Evolutionary conservation across 2,797 vertebrate species (phyloP).

Genomic region (Simalia tracyae): DNA sequence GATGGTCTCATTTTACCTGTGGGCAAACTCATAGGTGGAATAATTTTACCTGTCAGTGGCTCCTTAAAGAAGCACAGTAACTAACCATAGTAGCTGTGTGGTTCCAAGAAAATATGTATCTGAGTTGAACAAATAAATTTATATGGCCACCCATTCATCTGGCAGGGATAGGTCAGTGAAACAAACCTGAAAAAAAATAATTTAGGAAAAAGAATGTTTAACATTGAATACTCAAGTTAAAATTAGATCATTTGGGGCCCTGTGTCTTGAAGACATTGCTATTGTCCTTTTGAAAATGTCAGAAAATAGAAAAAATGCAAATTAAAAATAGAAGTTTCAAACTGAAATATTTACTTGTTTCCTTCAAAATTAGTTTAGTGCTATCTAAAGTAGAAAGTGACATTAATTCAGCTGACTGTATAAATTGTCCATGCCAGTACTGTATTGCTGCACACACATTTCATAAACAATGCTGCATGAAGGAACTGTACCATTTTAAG

Average conservation of each 20-base stretch:
- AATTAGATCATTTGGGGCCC: neutral
- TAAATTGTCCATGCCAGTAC: neutral
- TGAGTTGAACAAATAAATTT: neutral
- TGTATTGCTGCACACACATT: neutral
- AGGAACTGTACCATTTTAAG: neutral
- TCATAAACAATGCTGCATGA: neutral
- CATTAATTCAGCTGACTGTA: neutral
- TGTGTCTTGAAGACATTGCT: conserved; percentile 25
- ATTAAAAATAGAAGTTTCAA: neutral
- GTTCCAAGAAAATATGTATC: neutral
- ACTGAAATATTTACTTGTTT: neutral
- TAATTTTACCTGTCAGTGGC: neutral
- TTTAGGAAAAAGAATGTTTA: neutral
- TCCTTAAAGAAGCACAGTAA: neutral
- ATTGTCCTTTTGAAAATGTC: neutral
- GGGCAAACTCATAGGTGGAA: neutral
- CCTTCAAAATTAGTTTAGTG: neutral
- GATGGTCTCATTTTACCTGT: neutral
- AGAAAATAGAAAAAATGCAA: neutral
- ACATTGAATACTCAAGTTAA: neutral
- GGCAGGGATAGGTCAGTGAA: neutral
- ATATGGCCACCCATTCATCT: neutral
- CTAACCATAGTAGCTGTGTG: neutral
- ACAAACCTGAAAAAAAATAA: neutral
- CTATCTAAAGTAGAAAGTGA: neutral